Conservation (phyloP, 1,140 invertebrate genomes). For the Lordiphosa stackelbergi region DNA sequence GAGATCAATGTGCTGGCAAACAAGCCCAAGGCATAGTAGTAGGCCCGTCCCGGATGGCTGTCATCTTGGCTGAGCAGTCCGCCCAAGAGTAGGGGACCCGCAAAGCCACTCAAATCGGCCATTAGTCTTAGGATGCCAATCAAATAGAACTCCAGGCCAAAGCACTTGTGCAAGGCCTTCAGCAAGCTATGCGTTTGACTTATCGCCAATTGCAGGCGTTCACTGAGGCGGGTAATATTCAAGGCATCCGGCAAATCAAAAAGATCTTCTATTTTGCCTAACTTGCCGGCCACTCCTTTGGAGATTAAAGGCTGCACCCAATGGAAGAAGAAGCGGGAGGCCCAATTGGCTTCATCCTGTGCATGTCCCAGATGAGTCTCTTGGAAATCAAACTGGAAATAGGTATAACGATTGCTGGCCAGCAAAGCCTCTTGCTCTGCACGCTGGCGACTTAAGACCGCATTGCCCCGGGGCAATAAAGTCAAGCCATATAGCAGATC, state of each 20-base stretch:
- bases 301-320: conserved; percentile 93
- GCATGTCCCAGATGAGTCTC: conserved; percentile 86
- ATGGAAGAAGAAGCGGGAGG: conserved; percentile 88
- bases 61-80: conserved; percentile 49
- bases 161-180: conserved; percentile 87
- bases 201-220: conserved; percentile 57
- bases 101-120: conserved; percentile 90
- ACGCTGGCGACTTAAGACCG: conserved; percentile 24
- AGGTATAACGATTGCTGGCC: conserved; percentile 56
- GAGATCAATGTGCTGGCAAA: conserved; percentile 83
- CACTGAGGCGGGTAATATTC: conserved; percentile 57
- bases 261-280: conserved; percentile 88
- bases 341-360: conserved; percentile 84
- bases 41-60: conserved; percentile 79
- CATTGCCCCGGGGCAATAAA: conserved; percentile 79
- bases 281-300: conserved; percentile 86
- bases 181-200: conserved; percentile 80
- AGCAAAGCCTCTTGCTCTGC: conserved; percentile 81
- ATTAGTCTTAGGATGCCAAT: conserved; percentile 92
- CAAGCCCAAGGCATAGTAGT: conserved; percentile 87
- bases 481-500: conserved; percentile 82
- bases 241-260: conserved; percentile 86
- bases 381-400: conserved; percentile 77
- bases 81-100: conserved; percentile 89
- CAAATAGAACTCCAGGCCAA: conserved; percentile 91